Evolutionary conservation across 2,113 vertebrate species (phyloP).

Genomic region (Chaetorhynchus papuensis): DNA sequence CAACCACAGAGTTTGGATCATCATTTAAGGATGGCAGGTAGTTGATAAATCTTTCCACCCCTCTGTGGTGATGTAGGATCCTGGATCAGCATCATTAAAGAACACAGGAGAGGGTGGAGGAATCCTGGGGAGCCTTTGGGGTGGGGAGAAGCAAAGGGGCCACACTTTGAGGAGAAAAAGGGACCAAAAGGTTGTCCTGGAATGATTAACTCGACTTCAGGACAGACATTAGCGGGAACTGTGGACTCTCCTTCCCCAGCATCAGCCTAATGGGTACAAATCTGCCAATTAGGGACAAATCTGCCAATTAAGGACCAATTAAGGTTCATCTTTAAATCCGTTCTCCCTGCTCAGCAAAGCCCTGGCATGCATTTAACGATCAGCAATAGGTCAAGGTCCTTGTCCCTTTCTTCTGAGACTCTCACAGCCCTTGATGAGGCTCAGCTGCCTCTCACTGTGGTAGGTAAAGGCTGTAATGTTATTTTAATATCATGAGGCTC

Average conservation of each 20-base stretch:
- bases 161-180: neutral
- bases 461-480: constrained; percentile 51
- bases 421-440: constrained; percentile 43
- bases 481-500: constrained; percentile 48
- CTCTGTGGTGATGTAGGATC: neutral
- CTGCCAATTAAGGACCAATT: constrained; percentile 14
- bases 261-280: constrained; percentile 11
- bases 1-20: fast-evolving
- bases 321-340: neutral
- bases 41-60: neutral
- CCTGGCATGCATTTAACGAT: neutral
- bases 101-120: neutral
- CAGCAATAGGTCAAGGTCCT: neutral
- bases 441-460: constrained; percentile 21
- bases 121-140: neutral
- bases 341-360: constrained; percentile 16
- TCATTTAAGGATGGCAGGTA: neutral
- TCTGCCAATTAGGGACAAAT: constrained; percentile 22
- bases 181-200: neutral
- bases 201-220: neutral
- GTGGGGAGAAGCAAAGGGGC: neutral
- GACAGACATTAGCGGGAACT: neutral
- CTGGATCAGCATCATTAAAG: neutral
- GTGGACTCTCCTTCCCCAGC: neutral
- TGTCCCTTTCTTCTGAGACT: constrained; percentile 41